phyloP scores from a whole-genome alignment of 2,797 vertebrate species.

The Crax fasciolata region DNA sequence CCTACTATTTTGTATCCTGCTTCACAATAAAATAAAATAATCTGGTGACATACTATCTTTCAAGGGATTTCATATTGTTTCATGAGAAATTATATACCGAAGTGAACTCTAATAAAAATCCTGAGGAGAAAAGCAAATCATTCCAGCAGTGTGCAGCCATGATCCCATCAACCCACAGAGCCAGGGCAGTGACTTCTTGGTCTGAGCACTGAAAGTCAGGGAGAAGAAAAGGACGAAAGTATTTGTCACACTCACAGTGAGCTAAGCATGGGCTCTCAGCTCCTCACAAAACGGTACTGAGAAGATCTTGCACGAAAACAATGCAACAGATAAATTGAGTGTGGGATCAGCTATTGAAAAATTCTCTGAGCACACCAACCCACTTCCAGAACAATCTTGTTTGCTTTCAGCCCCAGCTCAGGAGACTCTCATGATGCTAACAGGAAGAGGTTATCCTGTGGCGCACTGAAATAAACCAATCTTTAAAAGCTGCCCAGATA shows the following conservation, averaged over 20 bases:
- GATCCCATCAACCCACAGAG: background rate
- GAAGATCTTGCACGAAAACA: background rate
- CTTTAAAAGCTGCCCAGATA: background rate
- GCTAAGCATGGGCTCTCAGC: background rate
- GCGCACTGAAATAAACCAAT: background rate
- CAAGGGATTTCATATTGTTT: background rate
- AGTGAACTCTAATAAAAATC: background rate
- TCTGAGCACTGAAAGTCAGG: background rate
- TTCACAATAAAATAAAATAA: background rate
- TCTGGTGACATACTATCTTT: background rate
- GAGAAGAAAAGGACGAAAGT: background rate
- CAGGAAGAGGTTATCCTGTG: background rate
- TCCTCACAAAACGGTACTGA: background rate
- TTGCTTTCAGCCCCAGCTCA: background rate
- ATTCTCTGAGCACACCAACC: background rate
- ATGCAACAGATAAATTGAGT: background rate
- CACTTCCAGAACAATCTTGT: background rate
- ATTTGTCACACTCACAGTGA: background rate
- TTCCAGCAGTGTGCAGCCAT: background rate
- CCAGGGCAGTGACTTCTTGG: background rate
- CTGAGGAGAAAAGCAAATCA: background rate
- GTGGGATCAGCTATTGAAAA: background rate
- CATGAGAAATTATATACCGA: background rate
- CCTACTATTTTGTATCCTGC: background rate
- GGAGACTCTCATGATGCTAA: background rate